These are phyloP conservation scores for Harlomillsia oculata DNA, from an alignment of 1,140 invertebrate species.

Conservation along the genomic window DNA sequence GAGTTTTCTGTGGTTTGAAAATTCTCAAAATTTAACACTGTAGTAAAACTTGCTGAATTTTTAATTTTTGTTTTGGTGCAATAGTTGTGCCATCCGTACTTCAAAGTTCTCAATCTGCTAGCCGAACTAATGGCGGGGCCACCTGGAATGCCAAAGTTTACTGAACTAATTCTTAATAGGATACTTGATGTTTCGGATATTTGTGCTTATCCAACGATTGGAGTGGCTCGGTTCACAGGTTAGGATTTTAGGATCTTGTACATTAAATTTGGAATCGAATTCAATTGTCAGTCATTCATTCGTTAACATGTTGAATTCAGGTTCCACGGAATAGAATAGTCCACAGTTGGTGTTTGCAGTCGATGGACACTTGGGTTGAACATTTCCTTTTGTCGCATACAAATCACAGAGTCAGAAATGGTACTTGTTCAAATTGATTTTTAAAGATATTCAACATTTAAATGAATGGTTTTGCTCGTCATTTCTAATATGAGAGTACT, in stretches of 20 bases:
- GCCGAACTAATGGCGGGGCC: constrained; percentile 57
- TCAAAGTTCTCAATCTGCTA: constrained; percentile 72
- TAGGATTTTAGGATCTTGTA: neutral
- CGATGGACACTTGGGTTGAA: constrained; percentile 79
- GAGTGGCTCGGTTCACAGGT: constrained; percentile 79
- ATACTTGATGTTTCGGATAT: constrained; percentile 85
- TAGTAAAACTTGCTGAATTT: neutral
- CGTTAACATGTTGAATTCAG: too few species aligned
- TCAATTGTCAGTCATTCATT: too few species aligned
- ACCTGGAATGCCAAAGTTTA: constrained; percentile 74
- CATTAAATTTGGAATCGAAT: too few species aligned
- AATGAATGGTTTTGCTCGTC: constrained; percentile 70
- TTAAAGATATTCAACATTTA: constrained; percentile 33
- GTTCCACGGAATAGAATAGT: constrained; percentile 77
- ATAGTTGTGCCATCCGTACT: constrained; percentile 72
- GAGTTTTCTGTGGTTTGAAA: constrained; percentile 34
- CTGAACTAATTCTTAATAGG: constrained; percentile 70
- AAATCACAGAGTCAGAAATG: constrained; percentile 72
- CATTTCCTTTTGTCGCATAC: constrained; percentile 74
- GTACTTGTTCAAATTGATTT: constrained; percentile 41
- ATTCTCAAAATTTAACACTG: neutral
- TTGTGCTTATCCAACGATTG: constrained; percentile 75
- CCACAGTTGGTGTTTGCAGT: constrained; percentile 76
- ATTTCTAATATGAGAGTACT: constrained; percentile 48
- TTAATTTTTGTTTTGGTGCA: constrained; percentile 34